Base-by-base conservation (phyloP, 2,888 invertebrate genomes). In the Meloe dianella region DNA sequence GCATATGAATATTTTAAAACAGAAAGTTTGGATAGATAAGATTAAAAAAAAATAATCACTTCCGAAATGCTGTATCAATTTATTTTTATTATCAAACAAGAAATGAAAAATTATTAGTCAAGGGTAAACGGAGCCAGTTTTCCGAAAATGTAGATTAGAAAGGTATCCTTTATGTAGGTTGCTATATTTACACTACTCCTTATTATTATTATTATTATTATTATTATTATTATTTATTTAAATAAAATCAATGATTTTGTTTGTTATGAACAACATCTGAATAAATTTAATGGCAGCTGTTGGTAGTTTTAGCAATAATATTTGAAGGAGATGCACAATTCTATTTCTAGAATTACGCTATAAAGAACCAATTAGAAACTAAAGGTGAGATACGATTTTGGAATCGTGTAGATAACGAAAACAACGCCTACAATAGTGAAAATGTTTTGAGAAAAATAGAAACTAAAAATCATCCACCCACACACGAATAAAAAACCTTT, bases 81-180 rank as follows among this genome's bases (percentile, higher is more conserved):
- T 51, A 51, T 22, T 51, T 38, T 51, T 51, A 51, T 51, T 51
- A 51, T 51, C 47, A 51, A 51, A 17, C 17, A 41, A 51, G 47
- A 20, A 10, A 22, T 41, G 17, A 41, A 17, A 17, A 6, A 41
- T 41, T 51, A 10, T 17, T 41, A 51, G 9, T 22, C 47, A 22
- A 51, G 47, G 22, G 47, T 10, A 51, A 20, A 22, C 47, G 47
- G 0, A 10, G 1, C 20, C n/a, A 51, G 8, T 17, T 17, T 41
- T n/a, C 41, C 47, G 7, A 22, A 51, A 51, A 51, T 20, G 47
- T 20, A 51, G 20, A 51, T 51, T 51, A 51, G 47, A 51, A 22
- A 20, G 47, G 47, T 41, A 41, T 1, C 35, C 41, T 17, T 17
- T 41, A 41, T 41, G 41, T 41, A n/a, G 41, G 41, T 17, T 41